Evolutionary conservation across 2,113 vertebrate genomes (phyloP).

Genomic region (Pycnonotus jocosus): DNA sequence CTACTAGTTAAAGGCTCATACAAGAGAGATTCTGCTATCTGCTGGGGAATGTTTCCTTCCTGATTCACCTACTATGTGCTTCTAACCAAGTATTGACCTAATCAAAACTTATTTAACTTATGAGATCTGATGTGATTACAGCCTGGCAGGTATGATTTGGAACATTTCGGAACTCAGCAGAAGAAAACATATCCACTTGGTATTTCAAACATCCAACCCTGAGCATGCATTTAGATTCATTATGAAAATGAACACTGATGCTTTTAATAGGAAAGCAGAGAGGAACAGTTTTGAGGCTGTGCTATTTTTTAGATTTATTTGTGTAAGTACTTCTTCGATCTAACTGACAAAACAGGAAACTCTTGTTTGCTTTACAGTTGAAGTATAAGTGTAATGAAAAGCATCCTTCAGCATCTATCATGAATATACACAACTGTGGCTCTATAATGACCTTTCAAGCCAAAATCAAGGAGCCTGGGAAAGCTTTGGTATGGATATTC

Average conservation of each 20-base stretch:
- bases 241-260: background rate
- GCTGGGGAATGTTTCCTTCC: background rate
- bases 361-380: slow-evolving; percentile 2
- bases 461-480: slow-evolving; percentile 7
- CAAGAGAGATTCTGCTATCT: background rate
- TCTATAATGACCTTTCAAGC: background rate
- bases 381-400: background rate
- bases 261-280: slow-evolving; percentile 1
- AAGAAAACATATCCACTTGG: background rate
- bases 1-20: background rate
- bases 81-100: slow-evolving; percentile 34
- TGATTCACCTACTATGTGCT: background rate
- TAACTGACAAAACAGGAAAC: slow-evolving; percentile 25
- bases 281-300: slow-evolving; percentile 13
- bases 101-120: background rate
- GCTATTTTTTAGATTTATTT: slow-evolving; percentile 33
- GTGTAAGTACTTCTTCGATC: background rate
- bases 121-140: background rate
- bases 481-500: background rate
- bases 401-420: background rate
- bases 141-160: background rate
- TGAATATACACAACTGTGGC: background rate
- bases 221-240: background rate
- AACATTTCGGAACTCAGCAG: background rate
- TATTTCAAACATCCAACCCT: background rate